Conservation (phyloP, 1,140 invertebrate species). For the Carcinoscorpius rotundicauda region DNA sequence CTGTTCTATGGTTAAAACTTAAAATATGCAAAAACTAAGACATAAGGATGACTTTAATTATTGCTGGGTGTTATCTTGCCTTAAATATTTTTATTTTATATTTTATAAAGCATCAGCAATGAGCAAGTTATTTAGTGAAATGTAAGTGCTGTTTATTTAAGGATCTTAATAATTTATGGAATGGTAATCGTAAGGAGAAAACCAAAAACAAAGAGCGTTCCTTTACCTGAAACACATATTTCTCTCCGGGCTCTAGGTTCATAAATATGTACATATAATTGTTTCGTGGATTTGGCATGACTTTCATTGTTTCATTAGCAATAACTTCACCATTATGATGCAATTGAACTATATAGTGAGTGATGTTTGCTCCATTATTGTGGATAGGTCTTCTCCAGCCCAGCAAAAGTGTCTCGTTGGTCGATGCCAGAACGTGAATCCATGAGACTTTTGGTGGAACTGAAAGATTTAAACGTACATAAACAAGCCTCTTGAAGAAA, state of each 20-base stretch:
- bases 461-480: slow-evolving; percentile 7
- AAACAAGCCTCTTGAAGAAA: neutral
- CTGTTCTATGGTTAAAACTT: no score
- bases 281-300: slow-evolving; percentile 15
- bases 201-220: no score
- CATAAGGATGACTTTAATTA: no score
- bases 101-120: no score
- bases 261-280: slow-evolving; percentile 26
- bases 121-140: no score
- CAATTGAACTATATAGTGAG: slow-evolving; percentile 22
- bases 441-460: slow-evolving; percentile 24
- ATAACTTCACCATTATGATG: slow-evolving; percentile 10
- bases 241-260: slow-evolving; percentile 22
- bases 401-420: slow-evolving; percentile 26
- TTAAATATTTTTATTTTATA: no score
- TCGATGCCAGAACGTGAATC: slow-evolving; percentile 25
- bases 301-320: slow-evolving; percentile 22
- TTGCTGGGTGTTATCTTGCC: no score
- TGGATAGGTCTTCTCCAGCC: slow-evolving; percentile 24
- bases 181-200: no score
- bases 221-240: slow-evolving; percentile 24
- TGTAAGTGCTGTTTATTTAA: no score
- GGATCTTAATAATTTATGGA: no score
- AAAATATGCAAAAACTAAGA: no score
- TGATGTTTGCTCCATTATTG: slow-evolving; percentile 25